Evolutionary conservation across 2,797 vertebrate genomes (phyloP).

Genomic region (Anguilla anguilla): DNA sequence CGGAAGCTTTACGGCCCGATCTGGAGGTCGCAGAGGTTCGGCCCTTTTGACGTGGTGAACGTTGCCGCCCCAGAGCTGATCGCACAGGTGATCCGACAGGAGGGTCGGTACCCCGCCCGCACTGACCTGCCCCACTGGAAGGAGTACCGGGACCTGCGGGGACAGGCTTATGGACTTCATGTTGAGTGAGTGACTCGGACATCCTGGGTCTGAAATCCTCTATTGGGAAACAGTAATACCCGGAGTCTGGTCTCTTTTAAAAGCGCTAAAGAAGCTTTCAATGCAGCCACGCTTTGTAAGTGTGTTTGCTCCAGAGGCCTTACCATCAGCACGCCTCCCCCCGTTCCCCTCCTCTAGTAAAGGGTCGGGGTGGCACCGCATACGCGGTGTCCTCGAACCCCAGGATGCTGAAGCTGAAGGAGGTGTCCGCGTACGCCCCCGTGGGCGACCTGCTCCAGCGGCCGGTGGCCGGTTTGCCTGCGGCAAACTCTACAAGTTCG

Average conservation of each 20-base stretch:
- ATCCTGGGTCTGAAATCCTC: background rate
- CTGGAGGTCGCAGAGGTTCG: slow-evolving; percentile 74
- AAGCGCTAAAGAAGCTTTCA: background rate
- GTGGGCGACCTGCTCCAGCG: slow-evolving; percentile 68
- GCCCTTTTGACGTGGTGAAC: slow-evolving; percentile 67
- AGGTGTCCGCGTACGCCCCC: slow-evolving; percentile 58
- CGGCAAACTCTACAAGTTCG: slow-evolving; percentile 78
- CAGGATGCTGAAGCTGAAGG: slow-evolving; percentile 70
- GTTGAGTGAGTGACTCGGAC: slow-evolving; percentile 65
- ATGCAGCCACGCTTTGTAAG: background rate
- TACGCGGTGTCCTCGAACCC: slow-evolving; percentile 74
- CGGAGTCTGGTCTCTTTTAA: background rate
- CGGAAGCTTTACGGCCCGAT: slow-evolving; percentile 70
- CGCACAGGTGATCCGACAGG: slow-evolving; percentile 71
- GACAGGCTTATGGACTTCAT: slow-evolving; percentile 75
- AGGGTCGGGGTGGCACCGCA: slow-evolving; percentile 66
- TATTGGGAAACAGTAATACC: background rate
- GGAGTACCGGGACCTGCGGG: slow-evolving; percentile 73
- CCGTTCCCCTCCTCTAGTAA: slow-evolving; percentile 47
- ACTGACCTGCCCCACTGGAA: slow-evolving; percentile 71
- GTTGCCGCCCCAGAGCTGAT: slow-evolving; percentile 71
- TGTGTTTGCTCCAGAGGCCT: background rate
- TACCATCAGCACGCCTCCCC: background rate
- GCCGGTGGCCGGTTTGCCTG: slow-evolving; percentile 66
- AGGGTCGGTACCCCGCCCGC: slow-evolving; percentile 71